These are phyloP conservation scores for Ciconia maguari DNA, from an alignment of 2,113 vertebrate species.

Conservation along the genomic window DNA sequence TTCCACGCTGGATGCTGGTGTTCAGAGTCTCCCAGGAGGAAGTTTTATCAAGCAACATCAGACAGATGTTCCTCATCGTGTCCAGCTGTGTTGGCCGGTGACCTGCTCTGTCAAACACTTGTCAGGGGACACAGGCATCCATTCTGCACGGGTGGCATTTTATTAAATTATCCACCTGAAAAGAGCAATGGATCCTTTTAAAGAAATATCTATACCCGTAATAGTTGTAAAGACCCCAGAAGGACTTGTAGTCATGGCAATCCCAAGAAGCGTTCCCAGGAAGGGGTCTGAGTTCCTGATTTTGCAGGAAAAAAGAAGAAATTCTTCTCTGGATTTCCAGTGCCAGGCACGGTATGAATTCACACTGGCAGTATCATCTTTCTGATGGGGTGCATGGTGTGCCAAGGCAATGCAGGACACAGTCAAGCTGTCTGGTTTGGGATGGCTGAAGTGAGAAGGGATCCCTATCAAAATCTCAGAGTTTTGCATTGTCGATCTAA, in stretches of 20 bases:
- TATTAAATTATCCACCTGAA: neutral
- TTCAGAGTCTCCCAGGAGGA: neutral
- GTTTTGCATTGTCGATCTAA: neutral
- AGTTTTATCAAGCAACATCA: neutral
- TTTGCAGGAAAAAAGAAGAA: neutral
- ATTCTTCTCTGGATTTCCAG: neutral
- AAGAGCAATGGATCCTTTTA: neutral
- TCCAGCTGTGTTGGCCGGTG: neutral
- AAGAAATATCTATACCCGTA: neutral
- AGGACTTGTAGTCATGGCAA: neutral
- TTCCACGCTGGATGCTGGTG: neutral
- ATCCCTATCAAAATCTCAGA: neutral
- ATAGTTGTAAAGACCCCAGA: neutral
- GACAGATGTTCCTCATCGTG: neutral
- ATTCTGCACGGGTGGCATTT: neutral
- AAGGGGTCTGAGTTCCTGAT: neutral
- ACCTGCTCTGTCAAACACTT: neutral
- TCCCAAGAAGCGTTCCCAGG: neutral
- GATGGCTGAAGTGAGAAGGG: neutral
- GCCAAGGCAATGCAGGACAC: neutral
- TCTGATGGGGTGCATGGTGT: accelerated
- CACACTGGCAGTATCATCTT: neutral
- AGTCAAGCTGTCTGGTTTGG: neutral
- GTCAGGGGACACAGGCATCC: accelerated
- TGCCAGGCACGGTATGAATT: neutral